phyloP scores from a whole-genome alignment of 2,797 vertebrate species.

The Rhinogobio ventralis region DNA sequence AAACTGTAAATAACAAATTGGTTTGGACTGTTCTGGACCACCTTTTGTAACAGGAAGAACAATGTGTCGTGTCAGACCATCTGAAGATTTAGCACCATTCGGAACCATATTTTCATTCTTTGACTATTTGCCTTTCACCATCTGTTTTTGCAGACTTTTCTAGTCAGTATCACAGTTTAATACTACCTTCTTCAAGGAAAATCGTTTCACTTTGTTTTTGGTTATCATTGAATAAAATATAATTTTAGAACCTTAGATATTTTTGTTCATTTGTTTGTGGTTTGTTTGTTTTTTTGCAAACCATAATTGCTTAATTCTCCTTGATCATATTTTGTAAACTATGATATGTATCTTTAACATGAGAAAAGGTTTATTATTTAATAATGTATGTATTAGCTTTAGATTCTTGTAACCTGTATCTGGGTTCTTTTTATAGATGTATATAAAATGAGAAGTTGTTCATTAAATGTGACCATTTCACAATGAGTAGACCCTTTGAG shows the following conservation, averaged over 20 bases:
- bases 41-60: constrained; percentile 58
- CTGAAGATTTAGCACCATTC: constrained; percentile 69
- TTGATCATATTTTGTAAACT: constrained; percentile 88
- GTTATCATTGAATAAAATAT: constrained; percentile 74
- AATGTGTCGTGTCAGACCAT: constrained; percentile 63
- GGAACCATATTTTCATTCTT: constrained; percentile 76
- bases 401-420: constrained; percentile 94
- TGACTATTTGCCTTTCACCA: constrained; percentile 61
- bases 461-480: constrained; percentile 99
- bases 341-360: constrained; percentile 89
- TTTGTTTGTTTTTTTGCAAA: constrained; percentile 61
- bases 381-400: constrained; percentile 89
- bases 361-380: constrained; percentile 88
- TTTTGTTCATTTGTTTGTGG: constrained; percentile 54
- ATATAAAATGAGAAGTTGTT: constrained; percentile 95
- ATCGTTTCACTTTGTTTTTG: constrained; percentile 74
- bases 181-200: constrained; percentile 79
- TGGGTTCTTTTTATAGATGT: constrained; percentile 99
- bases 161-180: constrained; percentile 77
- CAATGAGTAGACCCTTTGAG: constrained; percentile 77
- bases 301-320: constrained; percentile 83
- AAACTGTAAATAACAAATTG: constrained; percentile 51
- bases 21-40: constrained; percentile 57
- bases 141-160: constrained; percentile 71
- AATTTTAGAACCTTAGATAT: constrained; percentile 77